Evolutionary conservation across 2,888 invertebrate species (phyloP).

Genomic region (Synanthedon vespiformis): DNA sequence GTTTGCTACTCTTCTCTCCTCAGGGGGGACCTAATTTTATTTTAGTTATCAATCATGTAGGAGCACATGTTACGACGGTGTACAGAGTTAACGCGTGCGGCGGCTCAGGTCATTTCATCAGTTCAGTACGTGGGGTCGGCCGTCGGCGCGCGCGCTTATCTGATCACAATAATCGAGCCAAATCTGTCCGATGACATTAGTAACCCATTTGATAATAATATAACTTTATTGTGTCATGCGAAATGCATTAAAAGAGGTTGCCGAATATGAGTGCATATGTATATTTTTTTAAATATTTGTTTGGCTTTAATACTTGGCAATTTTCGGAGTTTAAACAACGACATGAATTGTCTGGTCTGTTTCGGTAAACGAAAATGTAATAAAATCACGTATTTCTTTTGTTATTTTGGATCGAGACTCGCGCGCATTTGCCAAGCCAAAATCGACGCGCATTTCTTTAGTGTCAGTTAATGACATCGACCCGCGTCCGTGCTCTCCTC

Average conservation of each 20-base stretch:
- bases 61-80: slow-evolving; percentile 24
- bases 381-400: slow-evolving; percentile 24
- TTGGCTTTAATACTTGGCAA: too few relatives aligned
- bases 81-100: slow-evolving; percentile 29
- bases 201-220: too few relatives aligned
- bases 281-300: too few relatives aligned
- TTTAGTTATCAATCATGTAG: slow-evolving; percentile 52
- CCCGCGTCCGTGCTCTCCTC: slow-evolving; percentile 43
- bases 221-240: too few relatives aligned
- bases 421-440: slow-evolving; percentile 55
- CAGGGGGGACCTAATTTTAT: slow-evolving; percentile 53
- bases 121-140: slow-evolving; percentile 43
- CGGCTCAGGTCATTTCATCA: slow-evolving; percentile 47
- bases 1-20: slow-evolving; percentile 28
- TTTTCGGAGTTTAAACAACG: not conserved
- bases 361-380: not conserved
- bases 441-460: slow-evolving; percentile 44
- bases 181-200: too few relatives aligned
- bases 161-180: slow-evolving; percentile 8
- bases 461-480: slow-evolving; percentile 59
- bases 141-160: slow-evolving; percentile 34
- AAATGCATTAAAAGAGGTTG: too few relatives aligned
- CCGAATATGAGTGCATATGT: too few relatives aligned
- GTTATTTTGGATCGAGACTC: slow-evolving; percentile 42
- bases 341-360: not conserved